Percentiles rank a stretch among this genome's conserved stretches.
These are phyloP conservation scores for Callitettix versicolor DNA, from an alignment of 1,140 invertebrate species.

Conservation along the genomic window DNA sequence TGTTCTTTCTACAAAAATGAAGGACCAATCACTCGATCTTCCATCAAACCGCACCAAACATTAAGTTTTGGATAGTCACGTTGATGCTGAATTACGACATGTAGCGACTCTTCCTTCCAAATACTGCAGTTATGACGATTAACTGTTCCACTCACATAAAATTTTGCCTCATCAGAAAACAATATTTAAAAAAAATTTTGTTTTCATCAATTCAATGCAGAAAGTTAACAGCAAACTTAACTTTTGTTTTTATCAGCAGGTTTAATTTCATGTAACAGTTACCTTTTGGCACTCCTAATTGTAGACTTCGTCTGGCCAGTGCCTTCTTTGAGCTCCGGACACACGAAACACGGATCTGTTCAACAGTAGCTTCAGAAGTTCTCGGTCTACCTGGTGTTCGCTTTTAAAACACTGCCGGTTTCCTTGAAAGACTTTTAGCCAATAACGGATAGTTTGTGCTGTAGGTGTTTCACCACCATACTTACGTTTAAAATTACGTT, in stretches of 20 bases:
- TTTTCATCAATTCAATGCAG: neutral
- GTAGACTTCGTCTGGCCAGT: neutral
- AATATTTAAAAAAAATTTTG: neutral
- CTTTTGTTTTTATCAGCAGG: neutral
- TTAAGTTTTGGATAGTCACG: too few species aligned
- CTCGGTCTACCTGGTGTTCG: neutral
- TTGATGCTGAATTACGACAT: neutral
- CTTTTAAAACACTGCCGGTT: neutral
- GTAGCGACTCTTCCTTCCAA: neutral
- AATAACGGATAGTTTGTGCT: neutral
- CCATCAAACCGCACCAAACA: too few species aligned
- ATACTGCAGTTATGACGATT: neutral
- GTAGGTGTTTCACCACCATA: neutral
- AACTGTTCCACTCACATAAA: neutral
- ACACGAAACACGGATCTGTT: neutral
- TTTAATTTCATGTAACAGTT: constrained; percentile 2
- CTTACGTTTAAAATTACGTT: constrained; percentile 1
- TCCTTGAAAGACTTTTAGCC: constrained; percentile 1
- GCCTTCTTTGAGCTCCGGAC: neutral
- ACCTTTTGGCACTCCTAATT: neutral
- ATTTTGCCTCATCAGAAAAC: neutral
- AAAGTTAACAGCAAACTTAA: neutral
- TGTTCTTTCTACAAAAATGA: too few species aligned
- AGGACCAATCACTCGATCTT: too few species aligned
- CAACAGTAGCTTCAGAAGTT: too few species aligned